Evolutionary conservation across 2,888 invertebrate species (phyloP).

Genomic region (Ichneumon xanthorius): DNA sequence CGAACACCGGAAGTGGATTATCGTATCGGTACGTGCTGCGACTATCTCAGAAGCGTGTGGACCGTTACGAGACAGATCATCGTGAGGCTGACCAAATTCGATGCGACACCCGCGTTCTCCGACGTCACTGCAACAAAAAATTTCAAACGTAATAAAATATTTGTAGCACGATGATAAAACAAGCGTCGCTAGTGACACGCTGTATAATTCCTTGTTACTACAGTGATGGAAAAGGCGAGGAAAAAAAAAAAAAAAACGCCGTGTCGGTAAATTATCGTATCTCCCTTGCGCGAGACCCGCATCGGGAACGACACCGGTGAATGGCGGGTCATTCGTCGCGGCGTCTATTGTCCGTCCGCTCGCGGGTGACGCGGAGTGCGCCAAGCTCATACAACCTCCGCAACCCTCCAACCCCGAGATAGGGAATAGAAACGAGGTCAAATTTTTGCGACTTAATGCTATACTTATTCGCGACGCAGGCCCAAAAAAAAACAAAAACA

Average conservation of each 20-base stretch:
- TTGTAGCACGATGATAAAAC: not conserved
- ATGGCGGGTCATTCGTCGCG: constrained; percentile 57
- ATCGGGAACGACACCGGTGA: constrained; percentile 37
- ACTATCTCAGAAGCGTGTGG: constrained; percentile 79
- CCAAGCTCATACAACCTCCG: constrained; percentile 1
- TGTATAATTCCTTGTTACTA: not conserved
- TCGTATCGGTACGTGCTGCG: constrained; percentile 57
- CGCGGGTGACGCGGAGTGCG: constrained; percentile 16
- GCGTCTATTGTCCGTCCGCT: constrained; percentile 40
- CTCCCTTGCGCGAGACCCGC: constrained; percentile 32
- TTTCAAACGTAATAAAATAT: too few species aligned
- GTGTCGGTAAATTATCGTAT: constrained; percentile 59
- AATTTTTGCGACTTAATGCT: constrained; percentile 49
- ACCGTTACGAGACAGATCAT: constrained; percentile 74
- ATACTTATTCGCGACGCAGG: constrained; percentile 6
- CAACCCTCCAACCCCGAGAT: constrained; percentile 21
- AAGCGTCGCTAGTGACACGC: not conserved
- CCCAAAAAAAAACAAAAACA: not conserved
- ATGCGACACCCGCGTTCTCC: constrained; percentile 74
- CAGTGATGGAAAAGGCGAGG: not conserved
- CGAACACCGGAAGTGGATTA: constrained; percentile 43
- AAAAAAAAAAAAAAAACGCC: constrained; percentile 61
- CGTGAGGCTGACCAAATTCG: constrained; percentile 71
- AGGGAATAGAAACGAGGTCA: constrained; percentile 35
- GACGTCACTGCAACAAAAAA: constrained; percentile 80